phyloP scores from a whole-genome alignment of 2,797 vertebrate genomes.

The Lacerta agilis region DNA sequence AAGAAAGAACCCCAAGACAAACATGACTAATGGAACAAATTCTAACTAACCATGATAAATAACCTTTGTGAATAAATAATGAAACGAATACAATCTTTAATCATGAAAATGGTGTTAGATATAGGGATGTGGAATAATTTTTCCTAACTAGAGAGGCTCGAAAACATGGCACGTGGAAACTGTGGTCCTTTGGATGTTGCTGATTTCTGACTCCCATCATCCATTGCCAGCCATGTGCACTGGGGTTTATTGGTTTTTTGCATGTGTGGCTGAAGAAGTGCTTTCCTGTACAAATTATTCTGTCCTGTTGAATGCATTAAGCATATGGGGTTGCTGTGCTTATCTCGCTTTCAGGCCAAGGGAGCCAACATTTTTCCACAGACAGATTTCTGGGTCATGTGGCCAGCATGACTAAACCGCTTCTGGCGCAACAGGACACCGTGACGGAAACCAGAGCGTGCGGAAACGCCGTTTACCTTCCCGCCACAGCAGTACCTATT shows the following conservation, averaged over 20 bases:
- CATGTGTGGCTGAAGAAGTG: not conserved
- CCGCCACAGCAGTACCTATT: fast-evolving
- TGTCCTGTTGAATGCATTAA: no score
- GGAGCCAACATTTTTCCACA: no score
- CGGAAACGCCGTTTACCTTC: no score
- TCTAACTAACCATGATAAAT: not conserved
- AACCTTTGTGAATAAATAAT: not conserved
- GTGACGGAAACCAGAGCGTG: no score
- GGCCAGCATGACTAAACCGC: no score
- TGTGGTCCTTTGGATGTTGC: fast-evolving
- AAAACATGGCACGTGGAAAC: no score
- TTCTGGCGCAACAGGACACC: no score
- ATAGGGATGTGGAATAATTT: no score
- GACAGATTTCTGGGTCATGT: no score
- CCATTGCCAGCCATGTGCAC: no score
- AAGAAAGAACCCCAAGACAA: not conserved
- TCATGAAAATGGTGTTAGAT: not conserved
- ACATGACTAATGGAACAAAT: not conserved
- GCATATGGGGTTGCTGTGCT: no score
- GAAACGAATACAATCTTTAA: not conserved
- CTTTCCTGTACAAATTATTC: not conserved
- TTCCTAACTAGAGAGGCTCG: not conserved
- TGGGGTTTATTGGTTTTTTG: not conserved
- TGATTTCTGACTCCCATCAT: not conserved
- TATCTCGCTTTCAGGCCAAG: no score